Base-by-base conservation (phyloP, 2,888 invertebrate genomes). In the Dicyrtoma fusca region DNA sequence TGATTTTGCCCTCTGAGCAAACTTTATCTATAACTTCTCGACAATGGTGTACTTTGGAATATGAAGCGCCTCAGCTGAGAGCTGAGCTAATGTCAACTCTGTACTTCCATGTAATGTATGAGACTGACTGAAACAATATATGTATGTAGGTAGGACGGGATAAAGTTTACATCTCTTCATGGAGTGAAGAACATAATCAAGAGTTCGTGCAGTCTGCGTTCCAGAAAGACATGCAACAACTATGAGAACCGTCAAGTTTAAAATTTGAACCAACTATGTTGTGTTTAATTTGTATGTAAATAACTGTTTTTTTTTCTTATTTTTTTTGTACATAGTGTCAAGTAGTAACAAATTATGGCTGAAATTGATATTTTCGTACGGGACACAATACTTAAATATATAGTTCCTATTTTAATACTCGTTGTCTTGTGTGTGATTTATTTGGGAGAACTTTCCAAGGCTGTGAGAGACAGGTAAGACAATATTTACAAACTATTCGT, bases 331-430 rank as follows among this genome's bases (percentile, higher is more conserved):
- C 34, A 34, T 8, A 5, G 34, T 8, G 34, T 34, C 34, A 34
- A 51, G 10, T n/a, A 10, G n/a, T 51, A 5, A 17, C 34, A 8
- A 25, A n/a, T 34, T 10, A 79, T 79, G 79, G 76, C 78, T 6
- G 63, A 59, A 25, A 63, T 71, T n/a, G 79, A 79, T 69, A 26
- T 79, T 26, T 49, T 71, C 34, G 68, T 79, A 23, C 69, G 79
- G 19, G 79, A 79, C 62, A 73, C 74, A 49, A 66, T 79, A 45
- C 74, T 76, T 74, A 75, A 68, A 10, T 79, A 74, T 68, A 74
- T 74, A 21, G 23, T 79, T 45, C 76, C 77, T 23, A 74, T 77
- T 49, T 57, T 23, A 19, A 2, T 75, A 4, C 57, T 77, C 6
- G 25, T 51, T 2, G 1, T 70, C 11, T n/a, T 78, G 13, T 19